phyloP scores from a whole-genome alignment of 2,888 invertebrate species.

The Eristalis arbustorum region DNA sequence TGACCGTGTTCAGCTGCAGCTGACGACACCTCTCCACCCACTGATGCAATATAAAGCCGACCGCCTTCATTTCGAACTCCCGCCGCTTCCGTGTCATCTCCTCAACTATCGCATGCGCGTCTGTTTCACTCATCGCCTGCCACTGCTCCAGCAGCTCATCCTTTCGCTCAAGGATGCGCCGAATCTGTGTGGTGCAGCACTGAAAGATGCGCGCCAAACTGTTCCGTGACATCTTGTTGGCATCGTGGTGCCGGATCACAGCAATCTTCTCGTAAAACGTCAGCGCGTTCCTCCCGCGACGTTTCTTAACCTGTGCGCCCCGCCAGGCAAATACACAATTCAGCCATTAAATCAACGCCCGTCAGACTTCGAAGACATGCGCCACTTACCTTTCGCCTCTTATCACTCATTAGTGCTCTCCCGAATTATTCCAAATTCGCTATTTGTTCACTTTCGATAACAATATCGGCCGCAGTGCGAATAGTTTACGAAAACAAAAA shows the following conservation, averaged over 20 bases:
- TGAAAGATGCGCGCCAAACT: slow-evolving; percentile 79
- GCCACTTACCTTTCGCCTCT: slow-evolving; percentile 30
- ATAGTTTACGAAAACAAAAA: not conserved
- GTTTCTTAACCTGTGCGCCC: slow-evolving; percentile 72
- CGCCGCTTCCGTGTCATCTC: slow-evolving; percentile 78
- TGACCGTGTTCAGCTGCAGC: slow-evolving; percentile 74
- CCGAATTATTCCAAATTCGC: not conserved
- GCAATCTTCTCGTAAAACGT: slow-evolving; percentile 79
- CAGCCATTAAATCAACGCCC: not conserved
- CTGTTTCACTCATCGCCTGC: slow-evolving; percentile 76
- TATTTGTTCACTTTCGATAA: not conserved
- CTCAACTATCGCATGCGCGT: slow-evolving; percentile 77
- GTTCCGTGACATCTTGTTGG: slow-evolving; percentile 77
- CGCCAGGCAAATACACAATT: not conserved
- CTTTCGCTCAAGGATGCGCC: slow-evolving; percentile 77
- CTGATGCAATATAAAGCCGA: slow-evolving; percentile 77
- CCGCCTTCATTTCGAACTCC: slow-evolving; percentile 78
- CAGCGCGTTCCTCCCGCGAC: slow-evolving; percentile 77
- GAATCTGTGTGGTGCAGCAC: slow-evolving; percentile 79
- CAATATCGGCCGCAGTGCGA: not conserved
- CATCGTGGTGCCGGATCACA: slow-evolving; percentile 78
- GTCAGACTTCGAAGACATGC: not conserved
- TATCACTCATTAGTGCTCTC: slow-evolving; percentile 33
- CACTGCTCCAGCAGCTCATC: slow-evolving; percentile 76
- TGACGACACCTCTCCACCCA: slow-evolving; percentile 78